Conservation (phyloP, 2,113 vertebrate genomes). For the Saimiri boliviensis region DNA sequence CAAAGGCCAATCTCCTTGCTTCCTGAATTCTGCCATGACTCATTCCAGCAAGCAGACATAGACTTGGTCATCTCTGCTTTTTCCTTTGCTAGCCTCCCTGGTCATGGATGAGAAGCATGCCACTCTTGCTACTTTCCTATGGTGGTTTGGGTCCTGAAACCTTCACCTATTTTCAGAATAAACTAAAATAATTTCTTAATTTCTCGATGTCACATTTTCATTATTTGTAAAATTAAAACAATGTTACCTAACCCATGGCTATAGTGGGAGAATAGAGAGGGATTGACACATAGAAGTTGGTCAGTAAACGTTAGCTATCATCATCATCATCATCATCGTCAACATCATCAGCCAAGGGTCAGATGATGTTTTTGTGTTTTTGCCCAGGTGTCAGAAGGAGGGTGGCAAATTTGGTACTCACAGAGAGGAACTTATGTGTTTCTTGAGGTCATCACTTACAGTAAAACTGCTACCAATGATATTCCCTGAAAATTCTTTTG, state of each 20-base stretch:
- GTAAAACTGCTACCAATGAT: background rate
- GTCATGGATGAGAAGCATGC: accelerated
- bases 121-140: background rate
- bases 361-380: background rate
- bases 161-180: background rate
- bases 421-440: background rate
- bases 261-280: background rate
- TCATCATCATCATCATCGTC: background rate
- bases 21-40: background rate
- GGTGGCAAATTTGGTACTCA: background rate
- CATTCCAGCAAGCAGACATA: background rate
- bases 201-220: background rate
- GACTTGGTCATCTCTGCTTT: background rate
- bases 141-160: background rate
- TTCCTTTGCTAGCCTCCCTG: background rate
- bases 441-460: background rate
- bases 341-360: background rate
- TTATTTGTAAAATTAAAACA: background rate
- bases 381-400: background rate
- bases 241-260: background rate
- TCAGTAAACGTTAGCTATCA: background rate
- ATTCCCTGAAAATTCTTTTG: background rate
- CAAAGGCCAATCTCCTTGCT: background rate
- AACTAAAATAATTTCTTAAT: background rate
- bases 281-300: background rate